Evolutionary conservation across 2,113 vertebrate species (phyloP), one percentile per base, ranked within the genome.

Genomic region (Cyprichromis sp.): DNA sequence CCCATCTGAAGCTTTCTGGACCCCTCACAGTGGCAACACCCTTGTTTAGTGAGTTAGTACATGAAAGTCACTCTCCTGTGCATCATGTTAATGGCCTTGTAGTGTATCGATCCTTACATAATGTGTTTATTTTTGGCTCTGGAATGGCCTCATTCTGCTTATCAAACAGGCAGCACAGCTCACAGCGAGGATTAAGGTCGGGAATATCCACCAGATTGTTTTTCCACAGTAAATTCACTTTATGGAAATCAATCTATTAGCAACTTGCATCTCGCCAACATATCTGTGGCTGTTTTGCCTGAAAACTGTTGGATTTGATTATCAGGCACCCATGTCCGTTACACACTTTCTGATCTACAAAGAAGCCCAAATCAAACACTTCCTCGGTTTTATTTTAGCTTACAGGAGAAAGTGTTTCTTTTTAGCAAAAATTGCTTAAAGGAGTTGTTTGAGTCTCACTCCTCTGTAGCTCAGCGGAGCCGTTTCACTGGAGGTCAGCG

Each of bases 111-210:
- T 90, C 42, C 19, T 86, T 84, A 24, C 26, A 38, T 53, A 89
- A 79, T 52, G 19, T 63, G 82, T 66, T 71, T 84, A 86, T 81
- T 63, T 90, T 85, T 88, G 84, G 50, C 73, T 89, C 78, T 53
- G 63, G 55, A 61, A 26, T 45, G 68, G 31, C 86, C 66, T 79
- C 40, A 9, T 80, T 81, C 85, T 83, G 50, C 34, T 85, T 34
- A 80, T 91, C 53, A 85, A 85, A 90, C 79, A 68, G 26, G 40
- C 42, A 68, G 53, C 16, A 5, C 17, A 8, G 59, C 84, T 76
- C 84, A 79, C 34, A 59, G 61, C 6, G 19, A 71, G 66, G 50
- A 81, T 93, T 82, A 84, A 24, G 55, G 34, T 55, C 63, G 73
- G 86, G 34, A 87, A 84, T 73, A 68, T 76, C 34, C 78, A 82